Conservation (phyloP, 2,888 invertebrate species). For the Nymphalis c-album region DNA sequence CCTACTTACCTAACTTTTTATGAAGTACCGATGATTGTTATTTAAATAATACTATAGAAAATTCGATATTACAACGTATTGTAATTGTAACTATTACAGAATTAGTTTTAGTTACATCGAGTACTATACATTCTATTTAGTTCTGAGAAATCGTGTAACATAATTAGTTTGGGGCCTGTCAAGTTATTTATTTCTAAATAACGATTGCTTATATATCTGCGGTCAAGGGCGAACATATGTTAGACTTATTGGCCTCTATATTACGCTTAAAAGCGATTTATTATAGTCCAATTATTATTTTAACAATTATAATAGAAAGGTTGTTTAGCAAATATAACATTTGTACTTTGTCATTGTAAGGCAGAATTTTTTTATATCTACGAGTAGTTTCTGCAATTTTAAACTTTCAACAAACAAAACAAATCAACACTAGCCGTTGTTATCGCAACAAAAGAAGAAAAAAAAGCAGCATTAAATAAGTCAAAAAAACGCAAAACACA, state of each 20-base stretch:
- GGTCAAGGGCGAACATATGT: constrained; percentile 16
- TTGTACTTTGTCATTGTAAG: too few relatives aligned
- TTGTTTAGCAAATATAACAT: too few relatives aligned
- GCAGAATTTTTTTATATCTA: too few relatives aligned
- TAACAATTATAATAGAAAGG: not conserved
- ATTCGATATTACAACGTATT: constrained; percentile 18
- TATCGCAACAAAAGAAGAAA: not conserved
- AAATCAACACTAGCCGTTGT: too few relatives aligned
- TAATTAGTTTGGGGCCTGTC: constrained; percentile 8
- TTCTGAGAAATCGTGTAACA: constrained; percentile 4
- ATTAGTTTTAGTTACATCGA: constrained; percentile 10
- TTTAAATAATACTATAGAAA: constrained; percentile 30
- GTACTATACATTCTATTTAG: not conserved
- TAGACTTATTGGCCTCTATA: not conserved
- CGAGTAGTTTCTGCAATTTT: too few relatives aligned
- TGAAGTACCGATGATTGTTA: constrained; percentile 26
- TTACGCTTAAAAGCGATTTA: not conserved
- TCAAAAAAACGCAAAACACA: not conserved
- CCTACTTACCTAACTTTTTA: constrained; percentile 27
- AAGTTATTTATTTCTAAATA: constrained; percentile 15
- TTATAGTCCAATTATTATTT: not conserved
- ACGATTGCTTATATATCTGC: constrained; percentile 13
- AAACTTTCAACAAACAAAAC: too few relatives aligned
- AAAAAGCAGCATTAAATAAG: not conserved
- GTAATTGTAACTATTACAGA: constrained; percentile 9